A percentile compares a stretch with the other conserved stretches of the same genome.
These are phyloP conservation scores for Darevskia mixta DNA, from an alignment of 2,797 vertebrate species.

Conservation along the genomic window DNA sequence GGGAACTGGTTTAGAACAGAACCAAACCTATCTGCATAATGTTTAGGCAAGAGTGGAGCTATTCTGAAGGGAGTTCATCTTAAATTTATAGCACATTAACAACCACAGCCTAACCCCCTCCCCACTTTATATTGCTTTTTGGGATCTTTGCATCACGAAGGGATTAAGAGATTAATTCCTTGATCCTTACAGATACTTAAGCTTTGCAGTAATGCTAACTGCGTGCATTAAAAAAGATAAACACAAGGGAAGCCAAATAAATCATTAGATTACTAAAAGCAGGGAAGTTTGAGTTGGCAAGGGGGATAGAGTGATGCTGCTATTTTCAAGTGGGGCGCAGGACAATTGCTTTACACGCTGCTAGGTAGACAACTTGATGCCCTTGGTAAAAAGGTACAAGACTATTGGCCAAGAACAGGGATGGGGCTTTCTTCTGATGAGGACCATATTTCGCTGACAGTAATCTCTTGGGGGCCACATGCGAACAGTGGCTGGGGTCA, in stretches of 20 bases:
- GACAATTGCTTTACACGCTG: background rate
- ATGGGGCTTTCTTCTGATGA: no score
- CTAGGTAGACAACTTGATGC: no score
- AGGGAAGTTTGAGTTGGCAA: background rate
- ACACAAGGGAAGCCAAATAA: background rate
- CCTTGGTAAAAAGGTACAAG: no score
- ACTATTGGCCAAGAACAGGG: no score
- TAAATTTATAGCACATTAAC: conserved; percentile 21
- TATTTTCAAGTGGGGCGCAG: background rate
- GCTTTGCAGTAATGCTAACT: background rate
- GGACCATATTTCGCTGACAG: no score
- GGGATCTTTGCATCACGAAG: background rate
- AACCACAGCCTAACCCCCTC: no score
- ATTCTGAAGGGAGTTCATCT: conserved; percentile 42
- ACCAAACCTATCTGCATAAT: conserved; percentile 60
- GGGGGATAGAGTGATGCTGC: background rate
- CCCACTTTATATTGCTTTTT: background rate
- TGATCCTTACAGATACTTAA: conserved; percentile 20
- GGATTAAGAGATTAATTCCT: conserved; percentile 2
- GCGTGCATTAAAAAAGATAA: background rate
- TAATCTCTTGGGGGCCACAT: no score
- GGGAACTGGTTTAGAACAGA: conserved; percentile 43
- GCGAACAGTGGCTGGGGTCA: no score
- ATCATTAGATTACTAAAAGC: background rate
- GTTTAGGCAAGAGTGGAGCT: conserved; percentile 31